Evolutionary conservation across 2,113 vertebrate species (phyloP).

Genomic region (Takifugu flavidus): DNA sequence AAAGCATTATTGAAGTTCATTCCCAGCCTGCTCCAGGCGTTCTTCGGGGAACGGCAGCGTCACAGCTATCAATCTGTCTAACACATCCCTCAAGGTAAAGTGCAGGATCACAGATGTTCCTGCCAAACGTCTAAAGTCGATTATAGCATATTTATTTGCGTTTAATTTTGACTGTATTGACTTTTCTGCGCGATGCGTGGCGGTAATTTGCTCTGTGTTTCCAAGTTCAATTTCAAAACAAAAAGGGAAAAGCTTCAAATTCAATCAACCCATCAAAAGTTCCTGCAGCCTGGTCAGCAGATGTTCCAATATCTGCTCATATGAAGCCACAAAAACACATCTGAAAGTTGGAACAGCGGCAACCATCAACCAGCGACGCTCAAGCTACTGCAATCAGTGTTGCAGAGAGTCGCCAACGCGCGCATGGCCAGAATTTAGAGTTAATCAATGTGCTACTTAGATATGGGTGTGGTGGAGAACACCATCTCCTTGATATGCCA

Average conservation of each 20-base stretch:
- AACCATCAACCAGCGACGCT: no score
- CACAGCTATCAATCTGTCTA: slow-evolving; percentile 41
- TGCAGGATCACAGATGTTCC: slow-evolving; percentile 23
- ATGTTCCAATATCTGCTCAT: no score
- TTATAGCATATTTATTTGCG: no score
- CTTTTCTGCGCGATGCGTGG: neutral
- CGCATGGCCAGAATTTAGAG: slow-evolving; percentile 14
- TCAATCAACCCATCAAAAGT: neutral
- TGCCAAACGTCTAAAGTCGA: neutral
- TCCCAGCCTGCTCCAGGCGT: slow-evolving; percentile 22
- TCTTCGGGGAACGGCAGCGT: slow-evolving; percentile 31
- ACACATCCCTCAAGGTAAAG: slow-evolving; percentile 30
- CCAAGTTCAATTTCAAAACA: neutral
- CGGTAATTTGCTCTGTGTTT: no score
- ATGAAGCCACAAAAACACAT: no score
- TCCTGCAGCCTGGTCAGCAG: no score
- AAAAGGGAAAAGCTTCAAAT: neutral
- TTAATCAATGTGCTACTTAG: slow-evolving; percentile 35
- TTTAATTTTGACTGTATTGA: neutral
- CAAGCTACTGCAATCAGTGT: no score
- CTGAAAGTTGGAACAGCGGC: no score
- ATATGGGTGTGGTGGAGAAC: slow-evolving; percentile 30
- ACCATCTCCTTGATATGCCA: slow-evolving; percentile 51
- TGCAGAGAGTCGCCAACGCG: slow-evolving; percentile 10
- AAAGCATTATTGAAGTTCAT: slow-evolving; percentile 46